A percentile compares a stretch with the other conserved stretches of the same genome.
Evolutionary conservation across 2,888 invertebrate genomes (phyloP).

Genomic region (Acleris literana): DNA sequence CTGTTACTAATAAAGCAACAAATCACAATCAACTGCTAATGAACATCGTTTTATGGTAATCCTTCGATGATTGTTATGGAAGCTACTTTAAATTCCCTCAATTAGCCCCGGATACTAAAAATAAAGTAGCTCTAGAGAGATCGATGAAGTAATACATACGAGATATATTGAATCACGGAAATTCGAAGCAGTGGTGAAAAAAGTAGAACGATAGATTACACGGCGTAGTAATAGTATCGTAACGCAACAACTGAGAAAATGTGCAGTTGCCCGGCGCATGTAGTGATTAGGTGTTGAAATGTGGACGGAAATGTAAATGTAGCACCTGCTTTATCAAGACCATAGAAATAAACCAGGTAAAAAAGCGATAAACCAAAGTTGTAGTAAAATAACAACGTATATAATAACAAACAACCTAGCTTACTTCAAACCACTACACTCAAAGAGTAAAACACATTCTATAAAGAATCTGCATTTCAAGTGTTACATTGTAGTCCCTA

Average conservation of each 20-base stretch:
- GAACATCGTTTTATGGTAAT: conserved; percentile 17
- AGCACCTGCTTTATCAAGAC: conserved; percentile 27
- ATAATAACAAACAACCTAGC: not conserved
- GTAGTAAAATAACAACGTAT: conserved; percentile 1
- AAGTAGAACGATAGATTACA: conserved; percentile 41
- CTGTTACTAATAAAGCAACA: conserved; percentile 31
- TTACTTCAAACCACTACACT: not conserved
- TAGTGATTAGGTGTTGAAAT: conserved; percentile 45
- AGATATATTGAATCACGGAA: conserved; percentile 23
- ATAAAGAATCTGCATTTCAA: not conserved
- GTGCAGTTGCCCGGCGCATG: conserved; percentile 38
- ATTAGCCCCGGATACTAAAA: conserved; percentile 18
- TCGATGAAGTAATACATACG: conserved; percentile 9
- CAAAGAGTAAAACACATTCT: not conserved
- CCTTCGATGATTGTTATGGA: conserved; percentile 17
- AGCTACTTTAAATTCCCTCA: conserved; percentile 25
- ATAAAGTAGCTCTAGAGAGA: conserved; percentile 12
- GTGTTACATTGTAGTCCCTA: not conserved
- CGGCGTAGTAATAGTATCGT: conserved; percentile 43
- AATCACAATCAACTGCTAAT: conserved; percentile 29
- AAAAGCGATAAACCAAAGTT: not conserved
- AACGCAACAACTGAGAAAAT: conserved; percentile 46
- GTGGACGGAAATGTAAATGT: conserved; percentile 37
- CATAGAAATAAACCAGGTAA: conserved; percentile 15
- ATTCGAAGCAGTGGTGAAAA: conserved; percentile 36